phyloP scores from a whole-genome alignment of 2,888 invertebrate species.

The Colostygia pectinataria region DNA sequence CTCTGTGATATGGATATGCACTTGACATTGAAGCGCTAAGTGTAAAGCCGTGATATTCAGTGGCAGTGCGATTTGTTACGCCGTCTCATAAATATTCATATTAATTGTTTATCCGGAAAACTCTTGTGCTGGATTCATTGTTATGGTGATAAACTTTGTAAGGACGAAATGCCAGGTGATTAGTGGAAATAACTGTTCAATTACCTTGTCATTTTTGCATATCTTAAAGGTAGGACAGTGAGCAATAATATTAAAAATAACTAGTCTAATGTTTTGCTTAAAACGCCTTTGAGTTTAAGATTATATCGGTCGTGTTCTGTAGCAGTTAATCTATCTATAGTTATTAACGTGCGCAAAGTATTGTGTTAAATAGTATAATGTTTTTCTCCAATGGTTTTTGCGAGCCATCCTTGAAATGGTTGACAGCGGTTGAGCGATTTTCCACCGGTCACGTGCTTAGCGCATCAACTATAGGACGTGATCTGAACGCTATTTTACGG shows the following conservation, averaged over 20 bases:
- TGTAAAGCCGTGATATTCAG: constrained; percentile 56
- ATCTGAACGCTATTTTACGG: constrained; percentile 8
- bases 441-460: constrained; percentile 40
- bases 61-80: constrained; percentile 58
- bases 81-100: constrained; percentile 63
- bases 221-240: constrained; percentile 29
- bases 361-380: constrained; percentile 21
- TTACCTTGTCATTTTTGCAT: constrained; percentile 57
- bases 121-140: constrained; percentile 66
- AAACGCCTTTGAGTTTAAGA: too few species aligned
- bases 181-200: constrained; percentile 67
- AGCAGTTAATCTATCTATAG: too few species aligned
- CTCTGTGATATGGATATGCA: constrained; percentile 54
- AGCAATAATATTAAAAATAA: neutral
- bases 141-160: constrained; percentile 68
- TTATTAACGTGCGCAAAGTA: too few species aligned
- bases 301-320: too few species aligned
- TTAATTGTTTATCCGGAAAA: constrained; percentile 63
- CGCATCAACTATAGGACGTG: constrained; percentile 13
- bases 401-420: constrained; percentile 31
- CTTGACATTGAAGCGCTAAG: constrained; percentile 60
- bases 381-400: constrained; percentile 30
- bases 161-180: constrained; percentile 60
- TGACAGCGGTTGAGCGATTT: constrained; percentile 39
- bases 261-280: too few species aligned